These are phyloP conservation scores for Sminthurinus signatus DNA, from an alignment of 1,140 invertebrate genomes.

Conservation along the genomic window DNA sequence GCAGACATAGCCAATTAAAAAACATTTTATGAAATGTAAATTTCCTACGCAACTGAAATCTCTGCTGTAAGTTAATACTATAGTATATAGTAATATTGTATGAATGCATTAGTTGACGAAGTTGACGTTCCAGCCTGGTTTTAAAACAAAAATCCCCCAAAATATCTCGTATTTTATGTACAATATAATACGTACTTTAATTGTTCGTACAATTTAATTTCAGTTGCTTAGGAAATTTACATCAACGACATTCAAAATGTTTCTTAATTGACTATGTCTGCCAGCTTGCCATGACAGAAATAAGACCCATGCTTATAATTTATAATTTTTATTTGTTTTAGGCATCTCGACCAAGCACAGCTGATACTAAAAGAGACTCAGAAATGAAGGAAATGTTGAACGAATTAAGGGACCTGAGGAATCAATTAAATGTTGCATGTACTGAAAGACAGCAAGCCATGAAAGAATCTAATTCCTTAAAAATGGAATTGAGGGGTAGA, in stretches of 20 bases:
- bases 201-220: too few relatives aligned
- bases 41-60: background rate
- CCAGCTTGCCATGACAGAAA: too few relatives aligned
- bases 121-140: too few relatives aligned
- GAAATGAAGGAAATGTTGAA: conserved; percentile 19
- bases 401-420: conserved; percentile 14
- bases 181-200: too few relatives aligned
- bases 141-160: too few relatives aligned
- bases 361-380: conserved; percentile 1
- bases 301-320: too few relatives aligned
- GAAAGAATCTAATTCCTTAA: conserved; percentile 22
- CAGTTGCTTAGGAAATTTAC: background rate
- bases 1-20: too few relatives aligned
- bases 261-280: background rate
- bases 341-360: background rate
- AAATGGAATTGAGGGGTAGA: conserved; percentile 24
- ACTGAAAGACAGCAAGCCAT: conserved; percentile 27
- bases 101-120: too few relatives aligned
- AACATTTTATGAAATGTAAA: background rate
- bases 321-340: too few relatives aligned
- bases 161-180: too few relatives aligned
- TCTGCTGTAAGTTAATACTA: too few relatives aligned
- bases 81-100: too few relatives aligned
- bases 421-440: conserved; percentile 20
- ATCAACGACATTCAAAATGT: background rate